Percentiles rank a stretch among this genome's conserved stretches.
Conservation (phyloP, 1,140 invertebrate genomes). For the Trachymyrmex septentrionalis region DNA sequence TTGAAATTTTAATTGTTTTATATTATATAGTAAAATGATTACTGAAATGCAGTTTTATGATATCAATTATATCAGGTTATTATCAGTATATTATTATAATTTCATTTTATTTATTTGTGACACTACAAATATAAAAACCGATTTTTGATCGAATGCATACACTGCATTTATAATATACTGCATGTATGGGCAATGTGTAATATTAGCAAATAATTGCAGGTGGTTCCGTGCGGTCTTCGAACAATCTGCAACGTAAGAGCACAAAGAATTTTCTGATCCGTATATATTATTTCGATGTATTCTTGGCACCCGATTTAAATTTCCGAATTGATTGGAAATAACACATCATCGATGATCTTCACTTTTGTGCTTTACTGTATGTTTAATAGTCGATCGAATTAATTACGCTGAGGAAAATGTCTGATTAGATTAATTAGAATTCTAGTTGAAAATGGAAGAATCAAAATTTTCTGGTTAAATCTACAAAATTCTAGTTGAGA, state of each 20-base stretch:
- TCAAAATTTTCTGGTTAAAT: no score
- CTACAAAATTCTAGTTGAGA: no score
- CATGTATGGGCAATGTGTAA: conserved; percentile 47
- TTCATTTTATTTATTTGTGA: not conserved
- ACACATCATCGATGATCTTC: conserved; percentile 16
- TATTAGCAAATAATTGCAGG: conserved; percentile 80
- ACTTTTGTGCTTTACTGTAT: not conserved
- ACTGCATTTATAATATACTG: not conserved
- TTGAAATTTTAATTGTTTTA: conserved; percentile 10
- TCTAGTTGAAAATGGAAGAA: no score
- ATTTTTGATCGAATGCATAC: not conserved
- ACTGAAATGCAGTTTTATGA: not conserved
- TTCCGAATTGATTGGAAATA: conserved; percentile 39
- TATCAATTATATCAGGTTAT: not conserved
- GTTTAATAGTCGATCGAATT: not conserved
- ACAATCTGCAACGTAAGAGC: conserved; percentile 82
- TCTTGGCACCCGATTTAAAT: conserved; percentile 55
- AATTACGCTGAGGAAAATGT: not conserved
- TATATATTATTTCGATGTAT: conserved; percentile 43
- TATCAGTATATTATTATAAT: not conserved
- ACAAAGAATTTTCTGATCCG: conserved; percentile 51
- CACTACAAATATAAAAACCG: conserved; percentile 1
- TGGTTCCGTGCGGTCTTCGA: conserved; percentile 79
- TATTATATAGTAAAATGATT: not conserved
- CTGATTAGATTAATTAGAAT: no score